Percentiles rank a stretch among this genome's conserved stretches.
Conservation (phyloP, 2,888 invertebrate genomes). For the Notocelia uddmanniana region DNA sequence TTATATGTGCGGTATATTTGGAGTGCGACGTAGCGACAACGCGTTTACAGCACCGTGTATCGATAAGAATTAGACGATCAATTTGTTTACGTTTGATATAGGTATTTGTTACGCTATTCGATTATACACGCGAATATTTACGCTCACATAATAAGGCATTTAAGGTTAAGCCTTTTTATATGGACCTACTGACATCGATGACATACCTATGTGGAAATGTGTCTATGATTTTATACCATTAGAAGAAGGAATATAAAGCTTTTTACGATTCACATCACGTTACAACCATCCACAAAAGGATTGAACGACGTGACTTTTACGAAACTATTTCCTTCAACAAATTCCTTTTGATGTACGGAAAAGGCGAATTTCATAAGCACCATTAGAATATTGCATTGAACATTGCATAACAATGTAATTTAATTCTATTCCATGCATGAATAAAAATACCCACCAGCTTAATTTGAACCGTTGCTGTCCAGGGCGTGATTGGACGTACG, state of each 20-base stretch:
- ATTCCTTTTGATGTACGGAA: constrained; percentile 28
- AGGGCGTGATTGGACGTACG: constrained; percentile 12
- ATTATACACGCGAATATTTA: not conserved
- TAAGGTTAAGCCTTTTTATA: not conserved
- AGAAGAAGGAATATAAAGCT: constrained; percentile 11
- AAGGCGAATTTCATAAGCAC: constrained; percentile 33
- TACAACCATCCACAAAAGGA: constrained; percentile 13
- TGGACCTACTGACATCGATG: not conserved
- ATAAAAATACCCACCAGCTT: constrained; percentile 57
- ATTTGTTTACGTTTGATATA: not conserved
- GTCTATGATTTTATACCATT: constrained; percentile 6
- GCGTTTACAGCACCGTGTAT: not conserved
- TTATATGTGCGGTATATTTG: constrained; percentile 35
- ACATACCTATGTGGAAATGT: not conserved
- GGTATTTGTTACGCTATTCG: not conserved
- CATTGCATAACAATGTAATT: constrained; percentile 52
- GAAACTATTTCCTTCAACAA: constrained; percentile 32
- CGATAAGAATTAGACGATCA: not conserved
- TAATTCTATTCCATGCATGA: constrained; percentile 54
- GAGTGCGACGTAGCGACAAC: constrained; percentile 31
- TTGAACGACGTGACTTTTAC: constrained; percentile 30
- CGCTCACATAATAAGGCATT: not conserved
- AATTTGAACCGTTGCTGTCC: constrained; percentile 49
- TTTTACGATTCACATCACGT: constrained; percentile 11
- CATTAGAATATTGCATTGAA: constrained; percentile 43